Evolutionary conservation across 2,888 invertebrate species (phyloP), one percentile per base, ranked within the genome.

Genomic region (Nebria salina): DNA sequence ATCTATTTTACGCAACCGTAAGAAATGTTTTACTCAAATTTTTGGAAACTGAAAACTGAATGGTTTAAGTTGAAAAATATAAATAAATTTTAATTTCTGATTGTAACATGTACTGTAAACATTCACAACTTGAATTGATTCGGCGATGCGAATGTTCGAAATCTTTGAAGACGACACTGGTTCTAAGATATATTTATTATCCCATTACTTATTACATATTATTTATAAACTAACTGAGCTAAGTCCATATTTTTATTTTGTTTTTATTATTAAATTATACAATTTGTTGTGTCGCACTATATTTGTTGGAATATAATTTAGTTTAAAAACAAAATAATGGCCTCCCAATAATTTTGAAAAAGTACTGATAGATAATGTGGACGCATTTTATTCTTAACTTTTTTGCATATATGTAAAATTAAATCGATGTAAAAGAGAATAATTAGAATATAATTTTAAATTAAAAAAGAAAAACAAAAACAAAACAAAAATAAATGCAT

Each of bases 261-360:
- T 54, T 54, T 54, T 54, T 54, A 54, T 54, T 54, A 54, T 54
- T 54, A 54, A 54, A 54, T 54, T 54, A 54, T 54, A 54, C 54
- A 54, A 54, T 54, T 54, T 54, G 54, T 54, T 54, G 54, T 54
- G 54, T 54, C 54, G 54, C 54, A 54, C 54, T 54, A 34, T 34
- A 34, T 34, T 34, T 34, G 54, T 54, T 54, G 54, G 54, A 54
- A 54, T 54, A 54, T 54, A 13, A 54, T 54, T 54, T 54, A 54
- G 54, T 54, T 54, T 11, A 54, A 54, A 54, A 54, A 54, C 13
- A 54, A 54, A 11, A 54, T 54, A 54, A 54, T 43, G 54, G 54
- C 13, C 8, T 54, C 54, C 54, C 8, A 11, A 54, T 54, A 54
- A 54, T 54, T 54, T 54, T 34, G 11, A 54, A 54, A 54, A 54